Percentiles rank a stretch among this genome's conserved stretches.
phyloP scores from a whole-genome alignment of 2,797 vertebrate species.

The Sebastes hubbsi region DNA sequence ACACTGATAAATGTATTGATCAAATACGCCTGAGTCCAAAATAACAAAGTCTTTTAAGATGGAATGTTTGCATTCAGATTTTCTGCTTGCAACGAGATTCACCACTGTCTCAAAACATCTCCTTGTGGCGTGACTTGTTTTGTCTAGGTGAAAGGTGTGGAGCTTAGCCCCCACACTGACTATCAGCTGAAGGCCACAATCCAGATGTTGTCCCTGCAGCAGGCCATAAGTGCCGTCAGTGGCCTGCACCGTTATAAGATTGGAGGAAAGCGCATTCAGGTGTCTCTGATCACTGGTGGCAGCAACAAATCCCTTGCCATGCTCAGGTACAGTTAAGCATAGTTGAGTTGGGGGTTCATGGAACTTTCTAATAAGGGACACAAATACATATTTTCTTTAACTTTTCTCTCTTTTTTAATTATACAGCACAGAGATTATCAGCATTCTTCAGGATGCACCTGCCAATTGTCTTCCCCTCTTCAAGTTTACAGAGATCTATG shows the following conservation, averaged over 20 bases:
- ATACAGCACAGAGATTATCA: conserved; percentile 89
- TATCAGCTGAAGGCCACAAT: conserved; percentile 94
- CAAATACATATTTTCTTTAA: not conserved
- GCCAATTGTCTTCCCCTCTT: conserved; percentile 95
- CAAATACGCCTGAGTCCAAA: not conserved
- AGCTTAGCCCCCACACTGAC: conserved; percentile 96
- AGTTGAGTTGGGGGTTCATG: not conserved
- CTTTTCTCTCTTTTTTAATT: not conserved
- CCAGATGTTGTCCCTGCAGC: conserved; percentile 92
- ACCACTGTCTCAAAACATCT: not conserved
- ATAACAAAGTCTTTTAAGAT: not conserved
- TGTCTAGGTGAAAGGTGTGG: conserved; percentile 89
- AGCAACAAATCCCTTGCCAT: conserved; percentile 88
- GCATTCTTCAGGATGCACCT: conserved; percentile 94
- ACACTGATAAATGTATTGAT: not conserved
- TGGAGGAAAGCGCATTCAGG: conserved; percentile 93
- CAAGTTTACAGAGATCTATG: conserved; percentile 96
- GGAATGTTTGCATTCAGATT: not conserved
- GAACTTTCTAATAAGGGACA: not conserved
- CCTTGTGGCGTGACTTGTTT: not conserved
- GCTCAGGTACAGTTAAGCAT: conserved; percentile 83
- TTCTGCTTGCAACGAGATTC: not conserved
- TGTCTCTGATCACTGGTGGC: conserved; percentile 90
- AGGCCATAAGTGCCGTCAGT: conserved; percentile 92
- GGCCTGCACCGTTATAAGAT: conserved; percentile 93